Evolutionary conservation across 2,888 invertebrate species (phyloP).

Genomic region (Tenthredo distinguenda): DNA sequence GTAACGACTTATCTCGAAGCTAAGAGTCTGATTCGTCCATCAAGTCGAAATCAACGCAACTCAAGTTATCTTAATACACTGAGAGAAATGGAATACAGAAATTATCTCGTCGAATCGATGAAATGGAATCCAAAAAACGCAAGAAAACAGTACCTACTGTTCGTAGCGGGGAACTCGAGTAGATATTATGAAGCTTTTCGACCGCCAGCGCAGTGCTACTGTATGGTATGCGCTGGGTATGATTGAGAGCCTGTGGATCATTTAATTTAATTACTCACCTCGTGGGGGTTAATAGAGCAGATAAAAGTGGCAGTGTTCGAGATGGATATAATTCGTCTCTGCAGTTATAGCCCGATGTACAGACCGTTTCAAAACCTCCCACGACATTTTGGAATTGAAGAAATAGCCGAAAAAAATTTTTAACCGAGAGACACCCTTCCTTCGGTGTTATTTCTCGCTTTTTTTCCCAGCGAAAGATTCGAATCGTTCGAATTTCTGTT

Average conservation of each 20-base stretch:
- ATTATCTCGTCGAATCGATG: background rate
- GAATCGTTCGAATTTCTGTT: background rate
- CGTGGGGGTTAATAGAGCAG: conserved; percentile 75
- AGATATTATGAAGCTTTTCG: conserved; percentile 10
- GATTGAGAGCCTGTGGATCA: conserved; percentile 76
- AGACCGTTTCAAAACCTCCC: background rate
- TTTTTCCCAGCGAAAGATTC: background rate
- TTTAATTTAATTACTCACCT: conserved; percentile 76
- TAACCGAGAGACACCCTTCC: background rate
- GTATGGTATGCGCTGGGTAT: conserved; percentile 57
- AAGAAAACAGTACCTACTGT: background rate
- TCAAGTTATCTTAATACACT: background rate
- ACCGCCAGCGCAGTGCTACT: conserved; percentile 23
- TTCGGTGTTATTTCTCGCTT: background rate
- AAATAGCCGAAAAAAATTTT: background rate
- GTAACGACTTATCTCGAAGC: background rate
- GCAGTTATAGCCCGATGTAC: conserved; percentile 31
- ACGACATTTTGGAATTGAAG: background rate
- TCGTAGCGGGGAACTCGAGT: background rate
- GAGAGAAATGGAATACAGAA: background rate
- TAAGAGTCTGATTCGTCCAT: background rate
- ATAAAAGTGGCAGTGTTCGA: conserved; percentile 71
- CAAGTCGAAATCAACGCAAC: conserved; percentile 5
- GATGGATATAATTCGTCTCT: conserved; percentile 67
- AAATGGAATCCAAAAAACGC: background rate